Evolutionary conservation across 1,140 invertebrate genomes (phyloP), one percentile per base, ranked within the genome.

Genomic region (Polyergus mexicanus): DNA sequence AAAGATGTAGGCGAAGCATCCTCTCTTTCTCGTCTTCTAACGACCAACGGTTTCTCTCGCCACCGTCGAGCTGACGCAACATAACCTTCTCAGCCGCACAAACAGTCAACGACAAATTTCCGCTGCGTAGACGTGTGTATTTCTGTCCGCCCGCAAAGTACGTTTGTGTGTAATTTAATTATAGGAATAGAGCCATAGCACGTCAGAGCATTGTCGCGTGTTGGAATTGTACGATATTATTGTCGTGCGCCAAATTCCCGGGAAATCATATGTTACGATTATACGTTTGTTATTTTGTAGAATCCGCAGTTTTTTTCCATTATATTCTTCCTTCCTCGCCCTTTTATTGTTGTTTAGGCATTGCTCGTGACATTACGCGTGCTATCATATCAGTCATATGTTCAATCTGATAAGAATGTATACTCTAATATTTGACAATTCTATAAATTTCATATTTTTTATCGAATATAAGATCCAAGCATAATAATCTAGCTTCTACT

Each of bases 41-140:
- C 63, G 6, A 11, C 25, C 58, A 32, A 25, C 28, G 8, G 41
- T 2, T 68, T 19, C 47, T 51, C 22, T 25, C 38, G 62, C 76
- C 76, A n/a, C 6, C 35, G 16, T 25, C 35, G 44, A 78, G 25
- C 35, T 28, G 32, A 80, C 68, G 47, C 63, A 72, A 83, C 78
- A 58, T 83, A 83, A 83, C 78, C 78, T 76, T 11, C 32, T 58
- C 66, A 19, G 4, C 8, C 19, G 44, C 13, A 44, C 19, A 47
- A 51, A 66, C 41, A 10, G 38, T 19, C 22, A 75, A 22, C 71
- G 28, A 56, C 47, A 25, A 28, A 66, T 16, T 54, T 28, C 35
- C 51, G 19, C 13, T 11, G 60, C n/a, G 16, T 47, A 22, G 35
- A 63, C 58, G 41, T 54, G 25, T 54, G n/a, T 54, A 22, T 38